These are phyloP conservation scores for Sesamia nonagrioides DNA, from an alignment of 1,140 invertebrate genomes.

Conservation along the genomic window DNA sequence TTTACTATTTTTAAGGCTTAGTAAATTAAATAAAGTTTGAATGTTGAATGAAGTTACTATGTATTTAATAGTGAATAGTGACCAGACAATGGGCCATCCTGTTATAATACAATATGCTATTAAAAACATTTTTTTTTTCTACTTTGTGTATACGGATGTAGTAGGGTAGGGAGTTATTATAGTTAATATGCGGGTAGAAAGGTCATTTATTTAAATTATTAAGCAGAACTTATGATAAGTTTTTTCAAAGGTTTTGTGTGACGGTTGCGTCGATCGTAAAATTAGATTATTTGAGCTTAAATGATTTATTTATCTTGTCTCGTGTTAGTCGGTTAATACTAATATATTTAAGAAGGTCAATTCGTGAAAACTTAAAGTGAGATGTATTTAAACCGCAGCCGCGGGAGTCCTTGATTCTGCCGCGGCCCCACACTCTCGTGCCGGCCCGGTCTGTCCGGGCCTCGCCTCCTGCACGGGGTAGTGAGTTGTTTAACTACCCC, in stretches of 20 bases:
- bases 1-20: conserved; percentile 31
- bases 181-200: conserved; percentile 22
- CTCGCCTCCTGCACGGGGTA: too few species aligned
- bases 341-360: too few species aligned
- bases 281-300: background rate
- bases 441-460: too few species aligned
- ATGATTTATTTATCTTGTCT: too few species aligned
- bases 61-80: conserved; percentile 73
- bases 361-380: too few species aligned
- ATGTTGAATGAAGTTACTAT: conserved; percentile 57
- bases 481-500: too few species aligned
- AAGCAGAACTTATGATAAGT: background rate
- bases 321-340: too few species aligned
- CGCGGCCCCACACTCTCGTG: too few species aligned
- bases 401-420: too few species aligned
- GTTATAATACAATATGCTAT: conserved; percentile 68
- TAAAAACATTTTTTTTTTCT: conserved; percentile 53
- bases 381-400: too few species aligned
- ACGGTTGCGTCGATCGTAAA: background rate
- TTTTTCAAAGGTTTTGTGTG: background rate
- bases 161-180: background rate
- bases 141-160: conserved; percentile 39
- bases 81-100: conserved; percentile 69
- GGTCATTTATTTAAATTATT: conserved; percentile 3
- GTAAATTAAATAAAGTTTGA: conserved; percentile 75